Evolutionary conservation across 2,888 invertebrate genomes (phyloP), one percentile per base, ranked within the genome.

Genomic region (Noctua pronuba): DNA sequence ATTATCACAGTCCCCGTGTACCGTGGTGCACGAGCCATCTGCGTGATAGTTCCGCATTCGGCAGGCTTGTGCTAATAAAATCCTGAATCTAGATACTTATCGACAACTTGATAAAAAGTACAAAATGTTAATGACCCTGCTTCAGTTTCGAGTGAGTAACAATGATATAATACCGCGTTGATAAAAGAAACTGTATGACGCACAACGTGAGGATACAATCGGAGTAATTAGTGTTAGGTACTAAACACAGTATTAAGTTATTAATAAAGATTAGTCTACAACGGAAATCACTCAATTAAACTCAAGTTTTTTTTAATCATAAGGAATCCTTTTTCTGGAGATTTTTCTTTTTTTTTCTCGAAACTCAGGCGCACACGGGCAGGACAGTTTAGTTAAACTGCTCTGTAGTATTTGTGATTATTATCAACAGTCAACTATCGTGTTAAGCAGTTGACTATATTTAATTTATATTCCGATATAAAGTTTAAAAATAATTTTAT

Each of bases 51-150:
- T 49, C 44, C 85, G 73, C 75, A 74, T 75, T 72, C 28, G 68
- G 55, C 73, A 68, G 49, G 69, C 66, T 73, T 67, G 46, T 80
- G 67, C 76, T 67, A 68, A 69, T 65, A 71, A 77, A 78, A 77
- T 75, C 69, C 73, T 79, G 77, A 77, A 80, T 84, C 78, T 78
- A 78, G 83, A 88, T 86, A 72, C 62, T 82, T 85, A 88, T 88
- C 87, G 62, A 60, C 62, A 5, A 75, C 44, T 52, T n/a, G 87
- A 85, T 86, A 89, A 86, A 85, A 69, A 65, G 58, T 75, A 79
- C 77, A 79, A 55, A 82, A 81, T 85, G 89, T 83, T 84, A 88
- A 83, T 86, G 88, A 88, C 89, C 86, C 80, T 78, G 73, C 78
- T 68, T 79, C 79, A 83, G 80, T 82, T 86, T 82, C 31, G 31